Base-by-base conservation (phyloP, 2,113 vertebrate species). In the Aramus guarauna region DNA sequence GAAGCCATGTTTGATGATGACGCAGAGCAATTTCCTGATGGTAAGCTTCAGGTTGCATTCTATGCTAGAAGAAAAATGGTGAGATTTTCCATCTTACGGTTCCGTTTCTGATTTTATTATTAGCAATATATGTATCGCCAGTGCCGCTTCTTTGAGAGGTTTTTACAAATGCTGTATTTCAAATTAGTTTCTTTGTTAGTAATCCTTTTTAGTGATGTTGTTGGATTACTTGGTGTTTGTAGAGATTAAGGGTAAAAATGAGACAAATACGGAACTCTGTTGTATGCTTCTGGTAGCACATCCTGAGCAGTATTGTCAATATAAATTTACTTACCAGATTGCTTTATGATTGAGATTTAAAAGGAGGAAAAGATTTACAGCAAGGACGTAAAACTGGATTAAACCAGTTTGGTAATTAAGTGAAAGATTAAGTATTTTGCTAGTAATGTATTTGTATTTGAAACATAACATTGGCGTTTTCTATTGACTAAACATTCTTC, bases 1-100 rank as follows among this genome's bases (percentile, higher is more conserved):
- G 99, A 99, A 97, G 98, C 98, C 91, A 98, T 99, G 98, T 98
- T 99, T 96, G 99, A 99, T 85, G 99, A 99, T 16, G 98, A 98
- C 24, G 98, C 97, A 66, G 99, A 99, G 71, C 98, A 98, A 55
- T 98, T 98, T 96, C 98, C 98, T 85, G 99, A 99, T 12, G 99
- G 99, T 99, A 97, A 94, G 97, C 88, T 75, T 39, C 66, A 67
- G 56, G 32, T 27, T n/a, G 3, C 15, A 0, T 83, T 66, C 39
- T 68, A 43, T 60, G 13, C 52, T 85, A 24, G 8, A 64, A 22
- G 24, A 34, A 52, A 68, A 68, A 37, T 3, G 0, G 12, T 19
- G 63, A 71, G 13, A n/a, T 84, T 71, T 82, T 45, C 60, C 50
- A 4, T 37, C 15, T 84, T 39, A 5, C 7, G 58, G 13, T 66